A percentile compares a stretch with the other conserved stretches of the same genome.
Evolutionary conservation across 1,140 invertebrate genomes (phyloP).

Genomic region (Drosophila tsacasi): DNA sequence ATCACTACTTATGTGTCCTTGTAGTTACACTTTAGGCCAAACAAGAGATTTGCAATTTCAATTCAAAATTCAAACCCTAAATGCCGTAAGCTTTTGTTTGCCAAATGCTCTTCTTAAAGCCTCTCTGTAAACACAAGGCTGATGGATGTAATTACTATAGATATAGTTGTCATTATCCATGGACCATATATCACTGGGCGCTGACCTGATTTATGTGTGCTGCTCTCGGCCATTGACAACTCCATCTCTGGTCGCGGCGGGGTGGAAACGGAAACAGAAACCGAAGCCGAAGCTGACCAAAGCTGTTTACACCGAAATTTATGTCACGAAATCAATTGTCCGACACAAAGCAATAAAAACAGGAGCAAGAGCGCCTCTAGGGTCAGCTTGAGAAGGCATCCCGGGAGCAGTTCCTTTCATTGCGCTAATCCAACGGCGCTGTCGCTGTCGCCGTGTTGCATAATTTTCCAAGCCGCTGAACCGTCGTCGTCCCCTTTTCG

Average conservation of each 20-base stretch:
- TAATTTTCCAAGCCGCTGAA: conserved; percentile 72
- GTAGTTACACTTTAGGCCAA: not conserved
- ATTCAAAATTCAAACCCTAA: not conserved
- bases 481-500: conserved; percentile 10
- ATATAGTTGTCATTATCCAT: conserved; percentile 24
- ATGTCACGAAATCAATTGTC: conserved; percentile 78
- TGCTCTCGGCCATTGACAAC: conserved; percentile 34
- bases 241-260: conserved; percentile 30
- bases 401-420: not conserved
- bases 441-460: conserved; percentile 46
- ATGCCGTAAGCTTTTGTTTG: conserved; percentile 7
- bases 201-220: conserved; percentile 49
- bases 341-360: conserved; percentile 74
- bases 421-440: conserved; percentile 11
- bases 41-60: not conserved
- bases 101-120: conserved; percentile 6
- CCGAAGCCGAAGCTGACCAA: conserved; percentile 49
- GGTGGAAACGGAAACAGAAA: not conserved
- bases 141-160: conserved; percentile 32
- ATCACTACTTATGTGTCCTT: not conserved
- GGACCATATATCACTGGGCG: conserved; percentile 34
- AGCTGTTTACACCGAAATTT: conserved; percentile 74
- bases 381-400: conserved; percentile 28
- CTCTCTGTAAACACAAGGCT: conserved; percentile 3
- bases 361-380: conserved; percentile 38